phyloP scores from a whole-genome alignment of 2,888 invertebrate genomes.

The Flexamia atlantica region DNA sequence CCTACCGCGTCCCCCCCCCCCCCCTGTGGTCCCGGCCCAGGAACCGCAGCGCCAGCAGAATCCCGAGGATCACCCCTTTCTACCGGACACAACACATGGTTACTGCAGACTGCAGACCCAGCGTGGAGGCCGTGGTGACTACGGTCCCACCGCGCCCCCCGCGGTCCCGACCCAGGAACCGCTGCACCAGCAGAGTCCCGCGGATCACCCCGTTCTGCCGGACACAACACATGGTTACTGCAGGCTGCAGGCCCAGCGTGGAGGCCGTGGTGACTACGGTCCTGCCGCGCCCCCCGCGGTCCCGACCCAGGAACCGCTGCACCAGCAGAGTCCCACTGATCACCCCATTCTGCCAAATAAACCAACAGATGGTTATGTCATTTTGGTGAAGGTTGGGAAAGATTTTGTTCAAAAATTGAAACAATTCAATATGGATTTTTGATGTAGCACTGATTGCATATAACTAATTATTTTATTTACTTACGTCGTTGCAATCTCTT shows the following conservation, averaged over 20 bases:
- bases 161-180: constrained; percentile 86
- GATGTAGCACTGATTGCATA: too few relatives aligned
- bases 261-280: constrained; percentile 87
- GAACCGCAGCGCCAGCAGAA: constrained; percentile 84
- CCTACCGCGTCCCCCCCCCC: constrained; percentile 86
- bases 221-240: too few relatives aligned
- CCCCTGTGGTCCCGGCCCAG: constrained; percentile 88
- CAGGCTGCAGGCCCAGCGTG: constrained; percentile 83
- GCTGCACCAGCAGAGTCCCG: constrained; percentile 85
- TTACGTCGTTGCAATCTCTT: too few relatives aligned
- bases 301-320: constrained; percentile 85
- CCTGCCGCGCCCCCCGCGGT: constrained; percentile 87
- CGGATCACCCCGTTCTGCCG: constrained; percentile 87
- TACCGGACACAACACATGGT: too few relatives aligned
- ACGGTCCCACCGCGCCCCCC: constrained; percentile 87
- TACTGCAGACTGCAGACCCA: constrained; percentile 83
- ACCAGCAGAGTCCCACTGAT: constrained; percentile 86
- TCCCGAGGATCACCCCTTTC: constrained; percentile 88
- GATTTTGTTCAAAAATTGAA: too few relatives aligned
- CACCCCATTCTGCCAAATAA: constrained; percentile 88
- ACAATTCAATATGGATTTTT: too few relatives aligned
- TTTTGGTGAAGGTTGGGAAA: too few relatives aligned
- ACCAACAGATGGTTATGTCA: too few relatives aligned
- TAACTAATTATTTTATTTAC: too few relatives aligned
- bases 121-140: constrained; percentile 86